These are phyloP conservation scores for Lateolabrax maculatus DNA, from an alignment of 2,797 vertebrate species.

Conservation along the genomic window DNA sequence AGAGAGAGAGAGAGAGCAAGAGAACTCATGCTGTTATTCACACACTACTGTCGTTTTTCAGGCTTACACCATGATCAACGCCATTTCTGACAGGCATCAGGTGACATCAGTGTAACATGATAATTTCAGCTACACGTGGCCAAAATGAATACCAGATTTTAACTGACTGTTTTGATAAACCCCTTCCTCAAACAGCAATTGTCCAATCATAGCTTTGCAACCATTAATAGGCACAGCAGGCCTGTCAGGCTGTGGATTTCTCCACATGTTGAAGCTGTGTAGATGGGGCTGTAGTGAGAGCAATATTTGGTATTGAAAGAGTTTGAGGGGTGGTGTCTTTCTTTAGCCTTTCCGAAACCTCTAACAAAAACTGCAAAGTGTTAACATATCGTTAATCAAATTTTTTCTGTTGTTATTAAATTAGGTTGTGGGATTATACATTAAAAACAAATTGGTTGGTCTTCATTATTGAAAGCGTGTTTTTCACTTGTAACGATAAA, in stretches of 20 bases:
- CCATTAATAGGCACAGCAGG: not conserved
- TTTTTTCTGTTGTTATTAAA: not conserved
- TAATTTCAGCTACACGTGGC: not conserved
- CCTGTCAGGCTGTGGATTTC: not conserved
- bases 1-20: not conserved
- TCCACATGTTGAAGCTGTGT: not conserved
- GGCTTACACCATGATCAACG: constrained; percentile 21
- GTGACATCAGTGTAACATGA: constrained; percentile 22
- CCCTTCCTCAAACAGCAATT: not conserved
- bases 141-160: constrained; percentile 25
- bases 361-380: not conserved
- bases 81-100: constrained; percentile 32
- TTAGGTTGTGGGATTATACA: not conserved
- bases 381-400: not conserved
- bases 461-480: too few relatives aligned
- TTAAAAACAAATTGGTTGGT: too few relatives aligned
- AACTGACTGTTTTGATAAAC: constrained; percentile 12
- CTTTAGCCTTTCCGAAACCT: not conserved
- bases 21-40: constrained; percentile 42
- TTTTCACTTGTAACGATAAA: not conserved
- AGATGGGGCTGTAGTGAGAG: not conserved
- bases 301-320: not conserved
- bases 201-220: not conserved
- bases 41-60: constrained; percentile 47
- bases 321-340: not conserved